Conservation (phyloP, 2,888 invertebrate genomes). For the Augiades crinisus region DNA sequence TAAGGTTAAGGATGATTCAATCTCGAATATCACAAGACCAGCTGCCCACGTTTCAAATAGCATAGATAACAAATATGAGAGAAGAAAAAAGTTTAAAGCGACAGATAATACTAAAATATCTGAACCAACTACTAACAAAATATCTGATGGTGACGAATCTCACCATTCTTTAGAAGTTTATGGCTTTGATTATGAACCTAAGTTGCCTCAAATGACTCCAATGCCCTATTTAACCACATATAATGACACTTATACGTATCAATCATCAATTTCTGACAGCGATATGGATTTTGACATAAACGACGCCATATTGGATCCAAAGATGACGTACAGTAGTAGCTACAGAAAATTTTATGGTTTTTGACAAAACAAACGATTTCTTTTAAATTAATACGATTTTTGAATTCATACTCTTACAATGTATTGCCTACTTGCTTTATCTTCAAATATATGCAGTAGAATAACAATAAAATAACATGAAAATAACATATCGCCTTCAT, state of each 20-base stretch:
- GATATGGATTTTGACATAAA: constrained; percentile 21
- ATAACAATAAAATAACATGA: too few species aligned
- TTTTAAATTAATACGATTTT: too few species aligned
- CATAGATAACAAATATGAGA: background rate
- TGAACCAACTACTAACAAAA: too few species aligned
- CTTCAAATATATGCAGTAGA: too few species aligned
- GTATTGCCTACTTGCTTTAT: too few species aligned
- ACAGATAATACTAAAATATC: background rate
- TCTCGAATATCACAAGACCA: background rate
- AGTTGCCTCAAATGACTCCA: constrained; percentile 4
- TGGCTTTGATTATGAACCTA: constrained; percentile 42
- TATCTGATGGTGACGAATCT: constrained; percentile 32
- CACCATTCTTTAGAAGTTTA: constrained; percentile 47
- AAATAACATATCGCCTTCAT: too few species aligned
- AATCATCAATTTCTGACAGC: constrained; percentile 29
- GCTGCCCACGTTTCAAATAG: background rate
- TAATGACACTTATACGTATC: constrained; percentile 31
- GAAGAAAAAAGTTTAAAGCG: constrained; percentile 1
- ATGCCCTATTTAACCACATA: too few species aligned
- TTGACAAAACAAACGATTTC: background rate
- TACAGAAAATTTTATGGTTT: constrained; percentile 2
- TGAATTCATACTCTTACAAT: too few species aligned
- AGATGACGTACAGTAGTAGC: background rate
- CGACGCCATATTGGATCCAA: constrained; percentile 12
- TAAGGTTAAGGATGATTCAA: constrained; percentile 19